These are phyloP conservation scores for Mobula birostris DNA, from an alignment of 2,113 vertebrate genomes.

Conservation along the genomic window DNA sequence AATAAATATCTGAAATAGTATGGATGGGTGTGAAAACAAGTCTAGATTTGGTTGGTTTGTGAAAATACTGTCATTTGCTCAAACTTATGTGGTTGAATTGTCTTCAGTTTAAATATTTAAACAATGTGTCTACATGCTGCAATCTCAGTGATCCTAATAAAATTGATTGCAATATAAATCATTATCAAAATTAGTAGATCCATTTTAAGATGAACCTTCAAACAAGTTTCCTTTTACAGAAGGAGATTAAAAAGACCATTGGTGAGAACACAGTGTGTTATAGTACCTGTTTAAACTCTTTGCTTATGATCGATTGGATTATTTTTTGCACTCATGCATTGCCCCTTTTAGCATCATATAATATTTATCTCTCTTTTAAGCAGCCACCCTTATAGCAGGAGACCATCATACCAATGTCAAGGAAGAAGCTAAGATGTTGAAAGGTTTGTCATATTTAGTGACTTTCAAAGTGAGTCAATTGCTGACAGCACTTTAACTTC, in stretches of 20 bases:
- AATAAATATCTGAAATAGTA: background rate
- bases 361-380: slow-evolving; percentile 66
- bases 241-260: background rate
- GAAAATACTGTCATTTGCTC: background rate
- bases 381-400: slow-evolving; percentile 75
- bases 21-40: background rate
- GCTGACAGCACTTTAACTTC: background rate
- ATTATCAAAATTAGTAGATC: too few species aligned
- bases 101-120: background rate
- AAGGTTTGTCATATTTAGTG: slow-evolving; percentile 60
- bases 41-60: background rate
- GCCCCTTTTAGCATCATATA: slow-evolving; percentile 42
- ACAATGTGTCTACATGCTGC: background rate
- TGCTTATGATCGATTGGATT: background rate
- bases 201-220: background rate
- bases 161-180: background rate
- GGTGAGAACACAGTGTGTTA: background rate
- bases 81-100: background rate
- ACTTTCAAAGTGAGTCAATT: background rate
- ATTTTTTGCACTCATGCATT: background rate
- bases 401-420: slow-evolving; percentile 66
- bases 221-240: background rate
- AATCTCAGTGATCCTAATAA: background rate
- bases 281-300: background rate
- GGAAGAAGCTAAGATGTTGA: slow-evolving; percentile 68